Evolutionary conservation across 2,888 invertebrate genomes (phyloP).

Genomic region (Pinctada fucata): DNA sequence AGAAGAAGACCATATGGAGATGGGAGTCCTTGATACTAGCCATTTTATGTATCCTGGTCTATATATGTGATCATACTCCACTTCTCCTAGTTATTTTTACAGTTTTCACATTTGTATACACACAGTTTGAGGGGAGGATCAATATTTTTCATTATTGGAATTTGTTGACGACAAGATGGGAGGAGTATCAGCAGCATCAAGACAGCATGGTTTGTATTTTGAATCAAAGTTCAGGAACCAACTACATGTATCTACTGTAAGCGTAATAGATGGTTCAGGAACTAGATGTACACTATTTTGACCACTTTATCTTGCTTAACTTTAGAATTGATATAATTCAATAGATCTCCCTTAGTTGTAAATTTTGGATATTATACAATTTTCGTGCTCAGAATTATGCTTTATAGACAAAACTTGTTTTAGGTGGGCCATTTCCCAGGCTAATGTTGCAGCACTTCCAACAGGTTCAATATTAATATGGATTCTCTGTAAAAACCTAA

Average conservation of each 20-base stretch:
- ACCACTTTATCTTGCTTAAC: no score
- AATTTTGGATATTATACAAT: no score
- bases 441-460: no score
- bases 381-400: no score
- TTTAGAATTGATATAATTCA: no score
- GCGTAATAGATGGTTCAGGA: no score
- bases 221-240: slow-evolving; percentile 19
- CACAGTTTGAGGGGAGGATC: slow-evolving; percentile 63
- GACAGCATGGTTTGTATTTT: slow-evolving; percentile 60
- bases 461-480: no score
- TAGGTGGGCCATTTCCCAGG: no score
- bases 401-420: no score
- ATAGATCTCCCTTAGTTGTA: no score
- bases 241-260: neutral
- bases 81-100: slow-evolving; percentile 61
- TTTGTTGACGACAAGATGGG: slow-evolving; percentile 66
- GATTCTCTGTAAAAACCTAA: no score
- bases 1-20: slow-evolving; percentile 70
- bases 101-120: slow-evolving; percentile 64
- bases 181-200: slow-evolving; percentile 71
- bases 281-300: no score
- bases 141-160: slow-evolving; percentile 59
- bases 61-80: slow-evolving; percentile 67
- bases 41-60: slow-evolving; percentile 57
- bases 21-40: slow-evolving; percentile 63